phyloP scores from a whole-genome alignment of 2,888 invertebrate species.

The Microctonus brassicae region DNA sequence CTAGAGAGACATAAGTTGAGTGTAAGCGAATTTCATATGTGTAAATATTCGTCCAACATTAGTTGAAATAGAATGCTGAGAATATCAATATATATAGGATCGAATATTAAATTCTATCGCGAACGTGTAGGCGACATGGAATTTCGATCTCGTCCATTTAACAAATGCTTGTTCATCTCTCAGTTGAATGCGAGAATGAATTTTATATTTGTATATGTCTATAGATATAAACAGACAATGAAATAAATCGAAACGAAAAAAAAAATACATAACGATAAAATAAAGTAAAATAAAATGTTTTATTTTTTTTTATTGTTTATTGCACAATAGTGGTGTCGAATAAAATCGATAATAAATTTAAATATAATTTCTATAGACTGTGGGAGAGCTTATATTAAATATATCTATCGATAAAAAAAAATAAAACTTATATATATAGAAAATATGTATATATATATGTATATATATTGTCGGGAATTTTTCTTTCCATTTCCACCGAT shows the following conservation, averaged over 20 bases:
- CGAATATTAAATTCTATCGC: constrained; percentile 40
- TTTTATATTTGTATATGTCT: not conserved
- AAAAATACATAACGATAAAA: too few species aligned
- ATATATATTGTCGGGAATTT: too few species aligned
- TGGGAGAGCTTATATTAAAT: too few species aligned
- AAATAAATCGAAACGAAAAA: too few species aligned
- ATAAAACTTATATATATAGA: not conserved
- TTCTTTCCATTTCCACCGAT: constrained; percentile 32
- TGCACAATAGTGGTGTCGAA: too few species aligned
- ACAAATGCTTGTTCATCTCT: not conserved
- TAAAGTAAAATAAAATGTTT: too few species aligned
- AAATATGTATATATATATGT: not conserved
- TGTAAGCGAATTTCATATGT: not conserved
- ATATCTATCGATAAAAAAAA: too few species aligned
- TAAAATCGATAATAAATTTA: not conserved
- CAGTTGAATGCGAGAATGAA: not conserved
- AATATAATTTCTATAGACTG: not conserved
- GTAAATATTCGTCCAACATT: not conserved
- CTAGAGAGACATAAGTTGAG: not conserved
- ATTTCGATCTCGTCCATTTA: constrained; percentile 25
- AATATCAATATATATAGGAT: constrained; percentile 33
- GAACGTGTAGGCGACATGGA: constrained; percentile 22
- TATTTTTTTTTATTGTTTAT: too few species aligned
- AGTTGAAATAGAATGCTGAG: constrained; percentile 20
- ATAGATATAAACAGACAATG: not conserved